Evolutionary conservation across 2,888 invertebrate species (phyloP).

Genomic region (Buathra laborator): DNA sequence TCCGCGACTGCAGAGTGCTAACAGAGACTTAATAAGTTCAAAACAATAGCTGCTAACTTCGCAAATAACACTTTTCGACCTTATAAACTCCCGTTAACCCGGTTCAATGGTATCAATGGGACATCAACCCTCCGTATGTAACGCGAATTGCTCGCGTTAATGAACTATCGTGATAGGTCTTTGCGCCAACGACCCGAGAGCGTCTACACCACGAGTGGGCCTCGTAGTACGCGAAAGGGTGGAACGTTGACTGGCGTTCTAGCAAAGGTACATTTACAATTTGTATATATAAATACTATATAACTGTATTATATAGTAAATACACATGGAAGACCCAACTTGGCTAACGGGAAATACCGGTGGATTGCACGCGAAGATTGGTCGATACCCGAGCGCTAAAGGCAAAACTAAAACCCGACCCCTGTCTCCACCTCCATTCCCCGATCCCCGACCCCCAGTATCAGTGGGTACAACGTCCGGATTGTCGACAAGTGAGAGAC

Average conservation of each 20-base stretch:
- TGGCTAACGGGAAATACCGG: conserved; percentile 45
- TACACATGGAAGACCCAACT: background rate
- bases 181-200: conserved; percentile 66
- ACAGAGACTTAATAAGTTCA: background rate
- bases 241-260: conserved; percentile 44
- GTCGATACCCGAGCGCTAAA: conserved; percentile 64
- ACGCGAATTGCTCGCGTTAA: conserved; percentile 30
- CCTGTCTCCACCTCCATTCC: background rate
- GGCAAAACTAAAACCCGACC: conserved; percentile 49
- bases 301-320: background rate
- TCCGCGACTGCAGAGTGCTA: no score
- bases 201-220: conserved; percentile 48
- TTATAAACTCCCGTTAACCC: background rate
- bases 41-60: background rate
- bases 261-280: background rate
- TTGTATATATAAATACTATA: conserved; percentile 5
- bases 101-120: conserved; percentile 36
- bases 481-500: conserved; percentile 63
- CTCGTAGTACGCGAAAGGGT: conserved; percentile 62
- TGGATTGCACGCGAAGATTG: conserved; percentile 68
- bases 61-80: background rate
- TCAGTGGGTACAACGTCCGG: conserved; percentile 60
- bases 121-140: conserved; percentile 14
- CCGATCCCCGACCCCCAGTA: conserved; percentile 20
- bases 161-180: conserved; percentile 62